A percentile compares a stretch with the other conserved stretches of the same genome.
These are phyloP conservation scores for Rhagophthalmus giganteus DNA, from an alignment of 2,888 invertebrate genomes.

Conservation along the genomic window DNA sequence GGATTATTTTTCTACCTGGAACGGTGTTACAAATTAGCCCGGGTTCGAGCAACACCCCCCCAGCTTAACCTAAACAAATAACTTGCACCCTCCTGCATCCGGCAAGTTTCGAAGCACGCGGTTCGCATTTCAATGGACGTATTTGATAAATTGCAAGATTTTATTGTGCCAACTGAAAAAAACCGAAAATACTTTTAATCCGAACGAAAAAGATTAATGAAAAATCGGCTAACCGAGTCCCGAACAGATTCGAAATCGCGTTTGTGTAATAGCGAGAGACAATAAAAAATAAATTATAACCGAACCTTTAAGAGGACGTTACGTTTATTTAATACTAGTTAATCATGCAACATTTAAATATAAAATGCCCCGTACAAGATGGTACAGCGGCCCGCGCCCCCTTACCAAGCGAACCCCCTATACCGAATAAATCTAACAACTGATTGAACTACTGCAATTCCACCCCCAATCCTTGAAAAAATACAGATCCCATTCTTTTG, in stretches of 20 bases:
- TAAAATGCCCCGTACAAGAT: constrained; percentile 56
- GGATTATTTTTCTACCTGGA: constrained; percentile 45
- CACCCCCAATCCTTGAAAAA: constrained; percentile 27
- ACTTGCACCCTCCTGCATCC: constrained; percentile 50
- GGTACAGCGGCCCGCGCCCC: constrained; percentile 45
- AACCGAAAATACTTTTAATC: constrained; percentile 20
- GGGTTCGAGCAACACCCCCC: constrained; percentile 45
- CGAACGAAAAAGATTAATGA: constrained; percentile 18
- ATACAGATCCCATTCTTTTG: constrained; percentile 27
- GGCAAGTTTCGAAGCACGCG: constrained; percentile 22
- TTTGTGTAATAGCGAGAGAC: constrained; percentile 31
- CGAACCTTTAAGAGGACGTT: constrained; percentile 53
- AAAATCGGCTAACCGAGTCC: constrained; percentile 10
- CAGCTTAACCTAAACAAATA: constrained; percentile 51
- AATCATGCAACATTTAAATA: constrained; percentile 59
- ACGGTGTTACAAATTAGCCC: constrained; percentile 53
- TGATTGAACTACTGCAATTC: constrained; percentile 30
- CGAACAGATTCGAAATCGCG: constrained; percentile 24
- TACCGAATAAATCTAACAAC: constrained; percentile 31
- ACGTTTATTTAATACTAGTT: constrained; percentile 57
- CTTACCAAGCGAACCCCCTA: constrained; percentile 18
- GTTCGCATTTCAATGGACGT: constrained; percentile 21
- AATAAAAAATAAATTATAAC: constrained; percentile 55
- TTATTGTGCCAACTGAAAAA: constrained; percentile 27
- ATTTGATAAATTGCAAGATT: constrained; percentile 27